phyloP scores from a whole-genome alignment of 2,113 vertebrate genomes.

The Gracilinanus agilis region DNA sequence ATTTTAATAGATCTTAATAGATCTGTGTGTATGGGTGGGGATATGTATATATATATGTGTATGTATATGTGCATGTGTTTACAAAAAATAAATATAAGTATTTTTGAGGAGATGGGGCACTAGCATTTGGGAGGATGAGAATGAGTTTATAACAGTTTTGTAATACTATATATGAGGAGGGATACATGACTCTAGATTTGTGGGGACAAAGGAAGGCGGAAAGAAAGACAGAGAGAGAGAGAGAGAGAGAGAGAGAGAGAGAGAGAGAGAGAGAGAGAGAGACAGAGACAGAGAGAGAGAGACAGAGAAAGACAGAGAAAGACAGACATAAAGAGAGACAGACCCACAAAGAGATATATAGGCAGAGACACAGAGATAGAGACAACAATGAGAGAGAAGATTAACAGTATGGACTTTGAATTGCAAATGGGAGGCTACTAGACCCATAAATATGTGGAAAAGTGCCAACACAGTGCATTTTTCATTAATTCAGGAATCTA shows the following conservation, averaged over 20 bases:
- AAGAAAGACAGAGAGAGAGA: background rate
- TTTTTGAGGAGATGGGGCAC: background rate
- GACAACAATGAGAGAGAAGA: background rate
- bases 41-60: background rate
- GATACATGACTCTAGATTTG: background rate
- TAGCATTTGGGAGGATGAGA: background rate
- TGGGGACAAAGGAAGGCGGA: rapidly evolving
- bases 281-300: too few relatives aligned
- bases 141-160: background rate
- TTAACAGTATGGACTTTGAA: background rate
- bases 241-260: background rate
- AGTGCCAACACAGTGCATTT: background rate
- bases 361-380: background rate
- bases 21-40: too few relatives aligned
- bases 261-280: background rate
- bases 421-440: background rate
- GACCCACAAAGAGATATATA: too few relatives aligned
- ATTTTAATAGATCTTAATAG: too few relatives aligned
- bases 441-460: background rate
- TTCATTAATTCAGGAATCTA: background rate
- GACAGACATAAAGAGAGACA: too few relatives aligned
- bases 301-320: too few relatives aligned
- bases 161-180: background rate
- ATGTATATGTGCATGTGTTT: background rate
- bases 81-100: background rate